Base-by-base conservation (phyloP, 1,140 invertebrate genomes). In the Aphelenchoides besseyi region DNA sequence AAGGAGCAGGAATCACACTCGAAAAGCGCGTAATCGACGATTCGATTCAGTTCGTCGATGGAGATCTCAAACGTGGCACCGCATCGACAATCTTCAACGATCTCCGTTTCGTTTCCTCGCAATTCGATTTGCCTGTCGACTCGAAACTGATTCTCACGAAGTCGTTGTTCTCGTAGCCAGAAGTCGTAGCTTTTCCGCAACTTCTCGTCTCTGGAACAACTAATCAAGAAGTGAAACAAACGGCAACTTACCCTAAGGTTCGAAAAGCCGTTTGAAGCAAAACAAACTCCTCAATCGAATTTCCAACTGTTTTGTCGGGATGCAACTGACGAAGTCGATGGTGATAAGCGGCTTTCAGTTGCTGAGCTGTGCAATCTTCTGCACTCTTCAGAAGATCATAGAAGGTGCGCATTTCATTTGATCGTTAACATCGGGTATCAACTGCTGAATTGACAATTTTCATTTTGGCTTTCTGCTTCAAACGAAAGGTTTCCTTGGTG, bases 21-120 rank as follows among this genome's bases (percentile, higher is more conserved):
- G 33, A 74, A 62, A 1, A 77, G 37, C 29, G 71, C 73, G 68
- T 73, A 74, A 62, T 74, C 73, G 12, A 74, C 26, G 9, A 74
- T 33, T 35, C 16, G 26, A 28, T 48, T 32, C 9, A 74, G 37
- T 30, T 74, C 73, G 26, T 75, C 73, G 1, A 23, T 28, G 18
- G 72, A 33, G 18, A 77, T 32, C 16, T 74, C n/a, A 57, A 57
- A 74, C 5, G n/a, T 26, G 29, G 30, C 74, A 12, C 73, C 73
- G 30, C 73, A 74, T 12, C 73, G 73, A 37, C 73, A 74, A 36
- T 64, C 69, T 18, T 33, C 28, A 5, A 33, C 18, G 9, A 72
- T n/a, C n/a, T 35, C 48, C 9, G 64, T 3, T 8, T 28, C 72
- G 0, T 76, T 8, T 28, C 36, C 48, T 54, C 28, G 23, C n/a